Evolutionary conservation across 2,888 invertebrate genomes (phyloP).

Genomic region (Plebejus anna): DNA sequence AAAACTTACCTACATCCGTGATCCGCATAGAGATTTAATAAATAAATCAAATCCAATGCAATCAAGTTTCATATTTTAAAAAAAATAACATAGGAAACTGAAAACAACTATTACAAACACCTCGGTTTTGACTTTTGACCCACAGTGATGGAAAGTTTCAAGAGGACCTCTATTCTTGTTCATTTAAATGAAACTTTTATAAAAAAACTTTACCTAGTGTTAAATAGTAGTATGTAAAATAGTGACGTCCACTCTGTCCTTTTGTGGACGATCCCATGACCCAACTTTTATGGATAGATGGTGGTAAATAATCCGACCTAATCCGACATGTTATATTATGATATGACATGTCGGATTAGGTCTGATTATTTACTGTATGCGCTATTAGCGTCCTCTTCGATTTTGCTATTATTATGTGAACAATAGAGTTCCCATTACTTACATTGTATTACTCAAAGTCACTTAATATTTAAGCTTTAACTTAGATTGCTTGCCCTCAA

Average conservation of each 20-base stretch:
- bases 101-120: not conserved
- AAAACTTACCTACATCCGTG: conserved; percentile 5
- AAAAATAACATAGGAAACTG: not conserved
- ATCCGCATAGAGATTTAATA: not conserved
- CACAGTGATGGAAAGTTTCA: not conserved
- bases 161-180: not conserved
- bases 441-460: not conserved
- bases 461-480: not conserved
- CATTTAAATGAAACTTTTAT: not conserved
- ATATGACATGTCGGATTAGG: no score
- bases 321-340: no score
- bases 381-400: no score
- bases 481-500: not conserved
- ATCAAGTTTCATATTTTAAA: not conserved
- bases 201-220: not conserved
- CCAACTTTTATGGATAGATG: not conserved
- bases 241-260: conserved; percentile 31
- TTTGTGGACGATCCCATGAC: not conserved
- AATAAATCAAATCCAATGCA: not conserved
- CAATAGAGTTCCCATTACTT: not conserved
- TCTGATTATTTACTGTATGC: no score
- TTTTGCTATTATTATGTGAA: no score
- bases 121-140: not conserved
- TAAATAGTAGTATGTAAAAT: no score
- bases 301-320: no score